Base-by-base conservation (phyloP, 2,113 vertebrate genomes). In the Pygathrix nemaeus region DNA sequence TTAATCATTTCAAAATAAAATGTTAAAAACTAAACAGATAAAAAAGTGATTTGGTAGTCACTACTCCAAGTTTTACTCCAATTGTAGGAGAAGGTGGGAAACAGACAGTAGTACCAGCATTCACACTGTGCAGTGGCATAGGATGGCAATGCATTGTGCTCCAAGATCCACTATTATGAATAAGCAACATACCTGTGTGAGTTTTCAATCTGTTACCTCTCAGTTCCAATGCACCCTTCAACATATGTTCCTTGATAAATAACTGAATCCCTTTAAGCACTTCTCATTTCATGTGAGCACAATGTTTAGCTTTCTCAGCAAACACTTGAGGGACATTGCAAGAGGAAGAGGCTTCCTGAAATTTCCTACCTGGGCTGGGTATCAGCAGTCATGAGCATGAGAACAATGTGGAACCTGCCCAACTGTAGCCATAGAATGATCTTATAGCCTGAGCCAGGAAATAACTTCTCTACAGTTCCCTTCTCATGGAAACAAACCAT, bases 1-100 rank as follows among this genome's bases (percentile, higher is more conserved):
- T 32, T 43, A 79, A 88, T 87, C 43, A 80, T 88, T 96, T 97
- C 43, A 57, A 88, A 94, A 52, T 73, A 61, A 81, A 82, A 90
- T 76, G 79, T 81, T 55, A 50, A 75, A 57, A 61, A 61, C 1
- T 25, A 38, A 88, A 76, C 61, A 84, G 16, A 50, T 50, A 59
- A 55, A 64, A 32, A 57, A 55, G 8, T 48, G 8, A 79, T 84
- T 55, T 88, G 52, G 9, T 78, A 78, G 21, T 82, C 38, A 76
- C 8, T 61, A 12, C 30, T 90, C 21, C 2, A 17, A 11, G 6
- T 87, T 95, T 82, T 91, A 68, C 79, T 73, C 3, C 25, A 84
- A 30, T 23, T 52, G 40, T 7, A 50, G 61, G 8, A 55, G 8
- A 43, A 27, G 20, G 35, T n/a, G 35, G 81, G 68, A 86, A 52